Evolutionary conservation across 2,113 vertebrate species (phyloP), one percentile per base, ranked within the genome.

Genomic region (Euleptes europaea): DNA sequence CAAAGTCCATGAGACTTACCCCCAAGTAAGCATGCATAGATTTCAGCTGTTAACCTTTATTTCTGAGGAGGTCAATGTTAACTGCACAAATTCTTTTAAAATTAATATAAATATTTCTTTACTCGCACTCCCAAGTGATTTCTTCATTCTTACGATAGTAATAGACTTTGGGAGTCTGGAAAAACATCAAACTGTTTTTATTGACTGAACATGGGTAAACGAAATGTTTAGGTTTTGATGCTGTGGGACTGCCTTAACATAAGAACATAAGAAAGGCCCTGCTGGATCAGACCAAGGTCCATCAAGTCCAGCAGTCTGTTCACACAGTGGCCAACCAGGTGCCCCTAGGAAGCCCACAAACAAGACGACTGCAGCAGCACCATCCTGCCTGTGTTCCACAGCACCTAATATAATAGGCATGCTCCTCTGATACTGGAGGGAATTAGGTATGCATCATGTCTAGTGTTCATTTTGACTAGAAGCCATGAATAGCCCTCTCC

Each of bases 161-260:
- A n/a, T 44, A 70, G 49, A 40, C 17, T 69, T 66, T 54, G 21
- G 44, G 38, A 81, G 35, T 49, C n/a, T 75, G 14, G 44, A 49
- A 15, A 83, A 49, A 14, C 60, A 17, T 26, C 13, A 28, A 42
- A 10, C 2, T 31, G n/a, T 14, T 54, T 57, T 21, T 3, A 7
- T 1, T 66, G 31, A 44, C 44, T 0, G 40, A 44, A 35, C 3
- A 31, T 7, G 38, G 33, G 49, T n/a, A 38, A 77, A 13, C n/a
- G 23, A 13, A 35, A 21, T n/a, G 12, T 2, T 12, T 88, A 82
- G 75, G 17, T 65, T 84, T 73, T 79, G 26, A 1, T 63, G 38
- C 19, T 47, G 21, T 71, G 38, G 47, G 86, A 35, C 3, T 75
- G 0, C n/a, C 38, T n/a, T n/a, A n/a, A n/a, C n/a, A n/a, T n/a